A percentile compares a stretch with the other conserved stretches of the same genome.
These are phyloP conservation scores for Porites lutea DNA, from an alignment of 64 coral and sea anemone genomes.

Conservation along the genomic window DNA sequence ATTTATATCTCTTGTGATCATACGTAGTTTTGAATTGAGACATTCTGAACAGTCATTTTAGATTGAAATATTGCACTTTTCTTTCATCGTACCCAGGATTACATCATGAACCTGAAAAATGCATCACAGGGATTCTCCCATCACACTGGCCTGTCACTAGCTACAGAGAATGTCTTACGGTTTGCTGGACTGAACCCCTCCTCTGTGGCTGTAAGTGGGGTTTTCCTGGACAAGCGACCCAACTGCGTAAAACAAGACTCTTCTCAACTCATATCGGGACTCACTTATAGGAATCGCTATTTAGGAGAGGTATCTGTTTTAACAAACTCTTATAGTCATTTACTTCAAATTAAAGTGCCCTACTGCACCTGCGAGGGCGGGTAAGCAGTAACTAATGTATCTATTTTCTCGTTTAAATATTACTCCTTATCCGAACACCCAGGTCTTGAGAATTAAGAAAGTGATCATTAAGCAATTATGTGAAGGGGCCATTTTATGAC, in stretches of 20 bases:
- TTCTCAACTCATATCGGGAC: conserved; percentile 72
- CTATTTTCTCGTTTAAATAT: no score
- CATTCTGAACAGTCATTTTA: no score
- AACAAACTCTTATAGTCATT: not conserved
- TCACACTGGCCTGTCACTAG: conserved; percentile 87
- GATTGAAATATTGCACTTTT: not conserved
- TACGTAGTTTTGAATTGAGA: no score
- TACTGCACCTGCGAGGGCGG: no score
- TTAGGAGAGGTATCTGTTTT: conserved; percentile 74
- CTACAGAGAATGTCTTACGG: conserved; percentile 85
- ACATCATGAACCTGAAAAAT: conserved; percentile 84
- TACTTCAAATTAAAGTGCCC: no score
- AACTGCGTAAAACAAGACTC: conserved; percentile 86
- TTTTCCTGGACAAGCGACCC: conserved; percentile 80
- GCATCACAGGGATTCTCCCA: conserved; percentile 54
- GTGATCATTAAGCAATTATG: no score
- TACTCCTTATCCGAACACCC: no score
- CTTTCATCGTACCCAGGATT: conserved; percentile 71
- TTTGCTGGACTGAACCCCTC: conserved; percentile 73
- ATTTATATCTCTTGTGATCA: no score
- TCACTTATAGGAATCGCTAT: conserved; percentile 88
- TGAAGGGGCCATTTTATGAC: no score
- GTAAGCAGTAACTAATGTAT: no score
- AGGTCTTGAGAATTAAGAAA: no score
- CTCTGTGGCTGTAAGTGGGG: conserved; percentile 66